Base-by-base conservation (phyloP, 2,113 vertebrate species). In the Bubo scandiacus region DNA sequence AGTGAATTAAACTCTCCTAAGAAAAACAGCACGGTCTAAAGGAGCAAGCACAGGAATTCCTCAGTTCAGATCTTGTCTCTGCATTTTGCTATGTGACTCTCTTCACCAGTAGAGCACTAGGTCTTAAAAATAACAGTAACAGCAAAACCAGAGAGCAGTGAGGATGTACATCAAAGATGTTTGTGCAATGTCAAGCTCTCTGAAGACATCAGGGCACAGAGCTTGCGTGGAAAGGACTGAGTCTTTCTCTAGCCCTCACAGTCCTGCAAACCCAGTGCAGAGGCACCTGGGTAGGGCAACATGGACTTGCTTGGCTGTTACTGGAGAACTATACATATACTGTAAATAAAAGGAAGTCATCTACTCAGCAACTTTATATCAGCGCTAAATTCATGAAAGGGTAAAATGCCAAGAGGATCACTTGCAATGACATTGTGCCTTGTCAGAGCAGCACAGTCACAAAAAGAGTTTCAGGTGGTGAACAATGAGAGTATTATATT, bases 1-100 rank as follows among this genome's bases (percentile, higher is more conserved):
- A 86, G 63, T 43, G 63, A 95, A 90, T 81, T 75, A 92, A 95
- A 82, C 42, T 85, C 61, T 91, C 58, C 51, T 82, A 92, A 90
- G 51, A 88, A 85, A 92, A 94, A 51, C 62, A 88, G 49, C 65
- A 65, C 3, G 8, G 66, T 67, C 65, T 94, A 92, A 92, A 66
- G 38, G 17, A 95, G 52, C 20, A 86, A 92, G n/a, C 23, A 70
- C 9, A 82, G 57, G 70, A 94, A 94, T 93, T 87, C 20, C 6
- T 61, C 27, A 90, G 59, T 88, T 80, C 78, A 84, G 78, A 61
- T 61, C 72, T 87, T 67, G 40, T 78, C 65, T 91, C 86, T 94
- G 25, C 62, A 52, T 54, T 88, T 93, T 81, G 42, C 26, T 59
- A 11, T 34, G 55, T 79, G 72, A 52, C 57, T 95, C 54, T 52